Evolutionary conservation across 1,140 invertebrate species (phyloP), one percentile per base, ranked within the genome.

Genomic region (Bombus pascuorum): DNA sequence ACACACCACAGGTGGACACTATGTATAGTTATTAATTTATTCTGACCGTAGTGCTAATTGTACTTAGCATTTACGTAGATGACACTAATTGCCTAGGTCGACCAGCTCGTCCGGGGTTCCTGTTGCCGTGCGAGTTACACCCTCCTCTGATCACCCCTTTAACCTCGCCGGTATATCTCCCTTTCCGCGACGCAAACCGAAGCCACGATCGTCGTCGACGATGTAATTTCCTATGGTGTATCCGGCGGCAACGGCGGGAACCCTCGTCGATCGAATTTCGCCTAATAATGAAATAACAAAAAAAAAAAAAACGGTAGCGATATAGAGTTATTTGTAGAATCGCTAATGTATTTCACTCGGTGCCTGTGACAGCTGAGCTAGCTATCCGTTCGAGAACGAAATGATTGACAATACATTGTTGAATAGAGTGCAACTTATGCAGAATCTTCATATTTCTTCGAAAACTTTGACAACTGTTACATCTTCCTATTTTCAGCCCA

Each of bases 21-120:
- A 88, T 87, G 76, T 91, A 93, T 88, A 81, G 88, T 90, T 87
- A 91, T 93, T 90, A 91, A 90, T 81, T 91, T 93, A 94, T 94
- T 94, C 90, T 94, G 93, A 93, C 84, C 89, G 94, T 95, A 94
- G 93, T 94, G 92, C 93, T 94, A 91, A 94, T 91, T 89, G 90
- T 93, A 94, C 89, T 92, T 93, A 94, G 92, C 89, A 91, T 91
- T 94, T 93, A 93, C 88, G 91, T 94, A 95, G 93, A 92, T 91
- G 85, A 93, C 88, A 93, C 88, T 93, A 92, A 92, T 90, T 93
- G 92, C 91, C 91, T 93, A 94, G 90, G 89, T 92, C 78, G 85
- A 89, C 78, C 84, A 80, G 80, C 79, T 85, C 85, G 83, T 34
- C 79, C 75, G 53, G 76, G 59, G 78, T 82, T 85, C 62, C 53